Evolutionary conservation across 1,140 invertebrate species (phyloP).

Genomic region (Eufriesea mexicana): DNA sequence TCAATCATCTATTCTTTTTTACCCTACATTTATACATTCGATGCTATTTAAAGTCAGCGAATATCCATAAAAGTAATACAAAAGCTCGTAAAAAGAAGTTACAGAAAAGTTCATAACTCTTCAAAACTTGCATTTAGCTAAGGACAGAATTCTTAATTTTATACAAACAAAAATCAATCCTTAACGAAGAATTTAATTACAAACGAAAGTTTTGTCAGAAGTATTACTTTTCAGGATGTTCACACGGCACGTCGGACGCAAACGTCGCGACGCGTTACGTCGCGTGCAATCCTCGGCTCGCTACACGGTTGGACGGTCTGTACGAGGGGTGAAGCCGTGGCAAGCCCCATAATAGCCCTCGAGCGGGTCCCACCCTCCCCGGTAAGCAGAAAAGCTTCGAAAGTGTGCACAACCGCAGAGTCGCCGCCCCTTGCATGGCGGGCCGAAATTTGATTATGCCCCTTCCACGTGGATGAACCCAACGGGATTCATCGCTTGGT

Average conservation of each 20-base stretch:
- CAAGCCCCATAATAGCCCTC: conserved; percentile 69
- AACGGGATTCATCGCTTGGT: conserved; percentile 59
- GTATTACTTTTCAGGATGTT: background rate
- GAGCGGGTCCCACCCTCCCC: conserved; percentile 64
- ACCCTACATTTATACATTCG: no score
- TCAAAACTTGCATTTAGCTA: no score
- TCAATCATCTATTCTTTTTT: background rate
- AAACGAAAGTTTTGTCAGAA: background rate
- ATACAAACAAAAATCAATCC: no score
- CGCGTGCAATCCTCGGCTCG: conserved; percentile 48
- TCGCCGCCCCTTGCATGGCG: conserved; percentile 70
- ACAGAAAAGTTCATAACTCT: no score
- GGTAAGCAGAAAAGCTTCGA: conserved; percentile 62
- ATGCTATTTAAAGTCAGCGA: background rate
- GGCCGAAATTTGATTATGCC: conserved; percentile 70
- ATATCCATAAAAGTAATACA: background rate
- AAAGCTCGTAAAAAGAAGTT: background rate
- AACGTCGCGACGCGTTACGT: conserved; percentile 41
- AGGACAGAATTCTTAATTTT: no score
- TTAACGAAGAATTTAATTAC: background rate
- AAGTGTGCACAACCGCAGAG: conserved; percentile 69
- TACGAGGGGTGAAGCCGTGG: conserved; percentile 41
- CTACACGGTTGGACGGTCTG: conserved; percentile 45
- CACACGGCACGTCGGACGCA: conserved; percentile 20
- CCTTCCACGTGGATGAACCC: conserved; percentile 66